Evolutionary conservation across 1,140 invertebrate genomes (phyloP).

Genomic region (Drosophila pandora): DNA sequence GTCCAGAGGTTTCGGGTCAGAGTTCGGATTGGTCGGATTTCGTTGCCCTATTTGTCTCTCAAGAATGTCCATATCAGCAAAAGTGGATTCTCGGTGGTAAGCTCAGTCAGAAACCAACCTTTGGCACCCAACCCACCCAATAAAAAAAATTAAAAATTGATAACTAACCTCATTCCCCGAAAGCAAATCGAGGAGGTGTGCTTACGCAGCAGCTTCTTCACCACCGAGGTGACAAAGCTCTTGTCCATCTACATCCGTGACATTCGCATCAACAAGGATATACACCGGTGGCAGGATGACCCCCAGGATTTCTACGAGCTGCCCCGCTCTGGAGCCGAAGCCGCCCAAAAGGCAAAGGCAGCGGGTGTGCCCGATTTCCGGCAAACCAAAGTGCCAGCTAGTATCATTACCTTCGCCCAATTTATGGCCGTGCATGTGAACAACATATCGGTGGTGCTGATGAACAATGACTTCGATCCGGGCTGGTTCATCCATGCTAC

Average conservation of each 20-base stretch:
- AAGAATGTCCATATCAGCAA: slow-evolving; percentile 88
- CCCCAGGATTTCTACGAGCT: slow-evolving; percentile 53
- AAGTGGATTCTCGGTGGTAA: slow-evolving; percentile 88
- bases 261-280: slow-evolving; percentile 93
- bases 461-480: slow-evolving; percentile 86
- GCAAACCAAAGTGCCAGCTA: slow-evolving; percentile 89
- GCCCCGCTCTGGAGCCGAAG: slow-evolving; percentile 35
- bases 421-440: slow-evolving; percentile 94
- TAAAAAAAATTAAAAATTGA: slow-evolving; percentile 5
- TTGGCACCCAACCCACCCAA: neutral
- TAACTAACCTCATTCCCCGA: slow-evolving; percentile 56
- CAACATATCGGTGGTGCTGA: slow-evolving; percentile 90
- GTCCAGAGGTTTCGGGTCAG: slow-evolving; percentile 87
- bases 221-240: slow-evolving; percentile 94
- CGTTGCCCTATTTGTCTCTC: slow-evolving; percentile 86
- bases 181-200: slow-evolving; percentile 94
- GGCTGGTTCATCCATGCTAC: slow-evolving; percentile 91
- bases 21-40: slow-evolving; percentile 87
- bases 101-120: slow-evolving; percentile 49
- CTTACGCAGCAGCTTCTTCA: slow-evolving; percentile 94
- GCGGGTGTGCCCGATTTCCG: slow-evolving; percentile 87
- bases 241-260: slow-evolving; percentile 93
- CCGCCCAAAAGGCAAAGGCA: slow-evolving; percentile 50
- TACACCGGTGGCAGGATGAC: slow-evolving; percentile 83
- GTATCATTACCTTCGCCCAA: slow-evolving; percentile 92